Base-by-base conservation (phyloP, 2,888 invertebrate genomes). In the Cryptocephalus moraei region DNA sequence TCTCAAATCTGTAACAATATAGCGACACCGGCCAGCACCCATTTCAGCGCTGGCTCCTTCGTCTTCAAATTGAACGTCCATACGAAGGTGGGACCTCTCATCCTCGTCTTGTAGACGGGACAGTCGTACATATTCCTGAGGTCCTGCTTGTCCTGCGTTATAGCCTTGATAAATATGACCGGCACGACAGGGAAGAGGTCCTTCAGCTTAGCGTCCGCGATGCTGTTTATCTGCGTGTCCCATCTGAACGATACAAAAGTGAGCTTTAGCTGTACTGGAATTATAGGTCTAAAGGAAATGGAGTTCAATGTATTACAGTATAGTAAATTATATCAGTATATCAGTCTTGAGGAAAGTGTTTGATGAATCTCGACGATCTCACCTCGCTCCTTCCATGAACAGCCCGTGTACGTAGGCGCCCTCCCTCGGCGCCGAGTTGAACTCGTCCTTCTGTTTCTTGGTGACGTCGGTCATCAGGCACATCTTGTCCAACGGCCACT, bases 401-500 rank as follows among this genome's bases (percentile, higher is more conserved):
- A 95, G 73, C 1, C 91, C 91, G 69, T 88, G 84, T 45, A 95
- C 82, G 67, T 88, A 91, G 4, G 93, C 90, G 12, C 94, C 95
- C 66, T 95, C 94, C 41, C 91, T 80, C 0, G 94, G 93, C 1
- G 93, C 80, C 0, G 84, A 75, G 80, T 78, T 81, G 66, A 94
- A 84, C 62, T 95, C 94, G 49, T 89, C 86, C 55, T 84, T 81
- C 33, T 71, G 75, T 66, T 88, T 94, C 71, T 93, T 94, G 8
- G 93, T 93, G 33, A 95, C 94, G 66, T 95, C 95, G 62, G 92
- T 93, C 69, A 90, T 86, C 40, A 95, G 77, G 64, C 91, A 91
- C 93, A 95, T 94, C 68, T 91, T 89, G 73, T 95, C 94, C 50
- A 95, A 75, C 0, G 95, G 94, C 88, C 93, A 91, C 69, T 94